phyloP scores from a whole-genome alignment of 1,140 invertebrate species.

The Saccostrea echinata region DNA sequence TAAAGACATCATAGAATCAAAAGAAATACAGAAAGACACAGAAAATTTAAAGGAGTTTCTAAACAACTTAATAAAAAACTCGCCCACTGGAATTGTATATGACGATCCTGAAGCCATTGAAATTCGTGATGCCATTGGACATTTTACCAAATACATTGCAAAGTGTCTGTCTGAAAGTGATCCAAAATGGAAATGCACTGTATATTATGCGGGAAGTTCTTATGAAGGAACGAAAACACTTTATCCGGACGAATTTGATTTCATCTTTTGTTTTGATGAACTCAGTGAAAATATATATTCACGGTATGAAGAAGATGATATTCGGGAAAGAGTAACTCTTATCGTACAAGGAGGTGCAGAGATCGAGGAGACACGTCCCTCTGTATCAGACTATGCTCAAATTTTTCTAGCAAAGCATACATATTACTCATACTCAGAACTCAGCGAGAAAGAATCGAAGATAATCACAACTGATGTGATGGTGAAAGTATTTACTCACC shows the following conservation, averaged over 20 bases:
- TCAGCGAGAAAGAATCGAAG: slow-evolving; percentile 18
- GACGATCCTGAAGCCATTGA: slow-evolving; percentile 8
- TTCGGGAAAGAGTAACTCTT: not conserved
- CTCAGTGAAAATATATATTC: slow-evolving; percentile 34
- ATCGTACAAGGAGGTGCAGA: not conserved
- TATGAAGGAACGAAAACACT: slow-evolving; percentile 46
- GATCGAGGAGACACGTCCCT: not conserved
- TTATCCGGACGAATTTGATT: slow-evolving; percentile 50
- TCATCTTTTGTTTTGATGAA: slow-evolving; percentile 46
- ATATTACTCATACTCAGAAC: slow-evolving; percentile 13
- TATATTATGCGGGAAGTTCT: slow-evolving; percentile 45
- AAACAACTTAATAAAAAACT: not conserved
- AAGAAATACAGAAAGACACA: not conserved
- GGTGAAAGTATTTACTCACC: not conserved
- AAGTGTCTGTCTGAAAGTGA: slow-evolving; percentile 17
- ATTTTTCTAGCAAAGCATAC: slow-evolving; percentile 27
- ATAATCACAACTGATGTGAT: slow-evolving; percentile 38
- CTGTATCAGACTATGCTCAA: slow-evolving; percentile 31
- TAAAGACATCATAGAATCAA: slow-evolving; percentile 20
- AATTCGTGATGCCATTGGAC: slow-evolving; percentile 32
- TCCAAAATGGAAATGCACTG: slow-evolving; percentile 31
- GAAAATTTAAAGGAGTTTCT: not conserved
- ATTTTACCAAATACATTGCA: slow-evolving; percentile 17
- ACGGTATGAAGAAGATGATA: not conserved
- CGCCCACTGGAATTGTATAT: not conserved